phyloP scores from a whole-genome alignment of 2,113 vertebrate species.

The Psilopogon haemacephalus region DNA sequence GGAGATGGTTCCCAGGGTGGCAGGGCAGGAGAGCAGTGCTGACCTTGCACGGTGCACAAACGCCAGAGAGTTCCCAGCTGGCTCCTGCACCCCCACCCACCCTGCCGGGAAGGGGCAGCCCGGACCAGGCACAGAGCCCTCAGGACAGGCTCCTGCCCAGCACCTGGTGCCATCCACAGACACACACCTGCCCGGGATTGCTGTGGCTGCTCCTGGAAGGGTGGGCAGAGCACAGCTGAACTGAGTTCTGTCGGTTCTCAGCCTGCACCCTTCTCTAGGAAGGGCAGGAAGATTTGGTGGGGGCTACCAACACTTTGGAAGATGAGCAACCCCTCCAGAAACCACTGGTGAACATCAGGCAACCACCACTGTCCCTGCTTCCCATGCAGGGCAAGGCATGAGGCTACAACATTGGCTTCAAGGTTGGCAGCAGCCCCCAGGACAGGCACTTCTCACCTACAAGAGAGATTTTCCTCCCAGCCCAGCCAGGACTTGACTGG shows the following conservation, averaged over 20 bases:
- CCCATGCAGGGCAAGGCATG: background rate
- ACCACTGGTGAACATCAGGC: rapidly evolving
- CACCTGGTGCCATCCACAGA: background rate
- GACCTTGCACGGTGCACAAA: background rate
- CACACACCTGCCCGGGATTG: background rate
- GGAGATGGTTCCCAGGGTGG: background rate
- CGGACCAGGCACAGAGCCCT: rapidly evolving
- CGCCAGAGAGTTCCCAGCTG: background rate
- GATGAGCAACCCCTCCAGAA: background rate
- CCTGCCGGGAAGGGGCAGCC: background rate
- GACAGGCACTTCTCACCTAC: background rate
- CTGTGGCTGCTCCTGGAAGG: background rate
- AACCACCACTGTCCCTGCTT: background rate
- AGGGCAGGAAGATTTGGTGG: background rate
- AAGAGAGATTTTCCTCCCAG: background rate
- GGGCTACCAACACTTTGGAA: background rate
- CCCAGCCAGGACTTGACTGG: rapidly evolving
- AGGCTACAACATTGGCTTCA: rapidly evolving
- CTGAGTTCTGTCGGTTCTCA: background rate
- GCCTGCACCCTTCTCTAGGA: background rate
- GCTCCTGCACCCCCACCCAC: rapidly evolving
- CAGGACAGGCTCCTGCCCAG: background rate
- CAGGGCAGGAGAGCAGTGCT: background rate
- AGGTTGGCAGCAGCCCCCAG: background rate
- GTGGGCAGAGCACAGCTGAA: background rate